Conservation (phyloP, 2,113 vertebrate species). For the Ascaphus truei region DNA sequence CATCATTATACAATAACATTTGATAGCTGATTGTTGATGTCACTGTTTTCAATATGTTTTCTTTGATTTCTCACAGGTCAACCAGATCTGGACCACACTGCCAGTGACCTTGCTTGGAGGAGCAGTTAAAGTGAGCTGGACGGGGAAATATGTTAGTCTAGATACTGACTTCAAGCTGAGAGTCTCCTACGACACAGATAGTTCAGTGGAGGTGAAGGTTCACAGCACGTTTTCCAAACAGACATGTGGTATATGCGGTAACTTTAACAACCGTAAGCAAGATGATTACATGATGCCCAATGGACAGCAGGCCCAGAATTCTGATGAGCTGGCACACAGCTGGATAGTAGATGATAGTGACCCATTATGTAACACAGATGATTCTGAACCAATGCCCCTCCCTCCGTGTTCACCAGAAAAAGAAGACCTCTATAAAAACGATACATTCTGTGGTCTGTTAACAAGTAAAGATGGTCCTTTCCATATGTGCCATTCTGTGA, state of each 20-base stretch:
- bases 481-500: slow-evolving; percentile 50
- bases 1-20: no score
- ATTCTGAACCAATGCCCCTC: neutral
- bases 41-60: no score
- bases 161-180: slow-evolving; percentile 73
- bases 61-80: slow-evolving; percentile 56
- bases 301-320: slow-evolving; percentile 42
- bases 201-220: slow-evolving; percentile 75
- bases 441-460: slow-evolving; percentile 65
- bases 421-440: slow-evolving; percentile 48
- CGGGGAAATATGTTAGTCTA: slow-evolving; percentile 76
- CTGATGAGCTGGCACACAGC: slow-evolving; percentile 55
- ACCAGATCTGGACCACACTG: slow-evolving; percentile 51
- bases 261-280: slow-evolving; percentile 60
- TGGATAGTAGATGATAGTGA: slow-evolving; percentile 45
- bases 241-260: slow-evolving; percentile 84
- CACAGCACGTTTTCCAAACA: slow-evolving; percentile 62
- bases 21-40: no score
- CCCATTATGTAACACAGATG: slow-evolving; percentile 45
- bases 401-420: slow-evolving; percentile 47
- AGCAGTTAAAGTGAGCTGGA: slow-evolving; percentile 61
- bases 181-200: slow-evolving; percentile 80
- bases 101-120: slow-evolving; percentile 59
- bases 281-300: slow-evolving; percentile 63
- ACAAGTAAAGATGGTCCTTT: slow-evolving; percentile 61